These are phyloP conservation scores for Micromys minutus DNA, from an alignment of 2,113 vertebrate genomes.

Conservation along the genomic window DNA sequence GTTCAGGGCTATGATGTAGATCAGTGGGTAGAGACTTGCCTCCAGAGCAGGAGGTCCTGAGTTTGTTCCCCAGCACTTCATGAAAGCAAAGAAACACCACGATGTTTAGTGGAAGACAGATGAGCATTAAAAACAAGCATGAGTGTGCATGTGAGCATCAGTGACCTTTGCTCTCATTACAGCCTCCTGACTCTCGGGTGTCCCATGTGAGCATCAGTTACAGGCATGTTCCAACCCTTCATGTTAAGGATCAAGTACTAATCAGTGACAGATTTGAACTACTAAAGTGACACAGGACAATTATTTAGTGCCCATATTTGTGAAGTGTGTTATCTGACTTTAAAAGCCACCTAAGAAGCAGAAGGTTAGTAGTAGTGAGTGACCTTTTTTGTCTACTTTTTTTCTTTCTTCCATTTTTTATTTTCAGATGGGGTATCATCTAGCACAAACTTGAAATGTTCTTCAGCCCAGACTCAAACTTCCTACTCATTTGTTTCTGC, in stretches of 20 bases:
- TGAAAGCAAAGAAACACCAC: not conserved
- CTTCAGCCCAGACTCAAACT: not conserved
- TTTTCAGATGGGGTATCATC: not conserved
- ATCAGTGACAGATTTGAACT: not conserved
- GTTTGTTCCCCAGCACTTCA: not conserved
- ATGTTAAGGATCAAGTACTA: not conserved
- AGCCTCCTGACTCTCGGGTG: accelerated
- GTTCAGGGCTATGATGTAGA: not conserved
- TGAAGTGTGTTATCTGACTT: accelerated
- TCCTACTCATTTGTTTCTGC: not conserved
- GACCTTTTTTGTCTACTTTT: not conserved
- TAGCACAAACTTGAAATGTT: not conserved
- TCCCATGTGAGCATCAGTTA: not conserved
- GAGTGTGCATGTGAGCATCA: no score
- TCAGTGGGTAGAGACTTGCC: not conserved
- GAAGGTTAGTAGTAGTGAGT: not conserved
- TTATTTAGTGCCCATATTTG: not conserved
- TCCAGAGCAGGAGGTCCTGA: not conserved
- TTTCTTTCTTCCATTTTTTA: not conserved
- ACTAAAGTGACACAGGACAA: not conserved
- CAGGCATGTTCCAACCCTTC: not conserved
- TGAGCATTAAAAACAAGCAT: not conserved
- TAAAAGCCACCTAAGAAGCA: not conserved
- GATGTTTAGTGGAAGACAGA: not conserved
- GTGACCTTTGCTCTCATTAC: accelerated